phyloP scores from a whole-genome alignment of 2,797 vertebrate species.

The Ambastaia sidthimunki region DNA sequence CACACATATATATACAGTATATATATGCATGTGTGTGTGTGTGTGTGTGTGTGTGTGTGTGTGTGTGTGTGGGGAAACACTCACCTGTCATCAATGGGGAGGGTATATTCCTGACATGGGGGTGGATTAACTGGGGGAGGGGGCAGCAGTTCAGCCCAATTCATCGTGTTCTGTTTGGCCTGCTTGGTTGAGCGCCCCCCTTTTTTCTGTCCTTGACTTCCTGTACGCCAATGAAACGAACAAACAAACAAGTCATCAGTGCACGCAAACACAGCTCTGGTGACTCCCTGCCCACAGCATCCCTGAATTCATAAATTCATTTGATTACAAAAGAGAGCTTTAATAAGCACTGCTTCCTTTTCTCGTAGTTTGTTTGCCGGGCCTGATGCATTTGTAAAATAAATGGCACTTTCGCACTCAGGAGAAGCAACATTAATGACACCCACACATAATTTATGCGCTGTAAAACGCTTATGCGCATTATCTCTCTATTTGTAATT shows the following conservation, averaged over 20 bases:
- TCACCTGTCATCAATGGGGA: conserved; percentile 90
- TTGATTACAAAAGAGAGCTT: conserved; percentile 62
- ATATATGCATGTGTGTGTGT: conserved; percentile 6
- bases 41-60: conserved; percentile 3
- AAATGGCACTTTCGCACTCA: conserved; percentile 64
- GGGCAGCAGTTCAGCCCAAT: conserved; percentile 96
- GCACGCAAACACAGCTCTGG: conserved; percentile 20
- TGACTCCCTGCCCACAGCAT: conserved; percentile 51
- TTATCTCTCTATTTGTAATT: conserved; percentile 76
- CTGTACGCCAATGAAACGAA: conserved; percentile 70
- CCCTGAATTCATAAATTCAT: conserved; percentile 61
- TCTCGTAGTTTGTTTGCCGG: conserved; percentile 35
- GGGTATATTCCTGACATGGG: conserved; percentile 88
- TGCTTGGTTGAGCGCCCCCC: conserved; percentile 89
- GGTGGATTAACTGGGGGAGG: conserved; percentile 94
- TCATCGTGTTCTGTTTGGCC: conserved; percentile 93
- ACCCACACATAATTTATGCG: conserved; percentile 62
- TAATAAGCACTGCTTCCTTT: conserved; percentile 54
- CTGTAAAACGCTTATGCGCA: conserved; percentile 60
- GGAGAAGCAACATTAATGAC: conserved; percentile 65
- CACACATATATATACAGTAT: background rate
- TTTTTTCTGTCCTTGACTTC: conserved; percentile 98
- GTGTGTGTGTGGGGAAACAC: conserved; percentile 41
- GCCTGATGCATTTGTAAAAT: conserved; percentile 52
- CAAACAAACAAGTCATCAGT: conserved; percentile 48